These are phyloP conservation scores for Drosophila elegans DNA, from an alignment of 1,140 invertebrate species.

Conservation along the genomic window DNA sequence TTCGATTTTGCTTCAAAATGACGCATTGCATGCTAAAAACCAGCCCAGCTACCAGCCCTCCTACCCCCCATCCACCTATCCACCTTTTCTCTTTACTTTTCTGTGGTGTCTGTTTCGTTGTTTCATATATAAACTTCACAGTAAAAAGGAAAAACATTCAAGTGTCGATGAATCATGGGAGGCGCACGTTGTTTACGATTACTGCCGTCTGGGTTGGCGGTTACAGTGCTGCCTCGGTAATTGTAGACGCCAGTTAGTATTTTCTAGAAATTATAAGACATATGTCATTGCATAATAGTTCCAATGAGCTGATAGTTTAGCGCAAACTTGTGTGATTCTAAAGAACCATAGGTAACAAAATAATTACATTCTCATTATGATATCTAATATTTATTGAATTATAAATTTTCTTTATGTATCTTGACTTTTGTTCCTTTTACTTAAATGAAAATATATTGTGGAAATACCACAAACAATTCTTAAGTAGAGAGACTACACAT, in stretches of 20 bases:
- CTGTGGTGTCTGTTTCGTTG: slow-evolving; percentile 45
- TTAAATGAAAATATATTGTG: no score
- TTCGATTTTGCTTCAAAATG: slow-evolving; percentile 75
- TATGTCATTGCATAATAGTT: background rate
- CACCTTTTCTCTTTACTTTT: slow-evolving; percentile 12
- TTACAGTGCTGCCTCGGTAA: slow-evolving; percentile 22
- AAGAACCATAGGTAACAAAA: background rate
- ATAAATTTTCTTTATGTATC: no score
- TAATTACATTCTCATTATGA: background rate
- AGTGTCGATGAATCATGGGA: slow-evolving; percentile 48
- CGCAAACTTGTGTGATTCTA: background rate
- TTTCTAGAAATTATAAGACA: background rate
- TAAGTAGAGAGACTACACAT: background rate
- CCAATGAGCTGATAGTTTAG: background rate
- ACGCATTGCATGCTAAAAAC: slow-evolving; percentile 61
- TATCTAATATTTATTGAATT: no score
- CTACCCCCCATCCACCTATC: background rate
- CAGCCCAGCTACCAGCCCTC: background rate
- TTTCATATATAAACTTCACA: slow-evolving; percentile 62
- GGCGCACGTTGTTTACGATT: slow-evolving; percentile 27
- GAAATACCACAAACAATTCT: no score
- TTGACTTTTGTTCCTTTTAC: no score
- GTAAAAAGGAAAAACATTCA: slow-evolving; percentile 25
- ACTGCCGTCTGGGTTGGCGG: slow-evolving; percentile 3
- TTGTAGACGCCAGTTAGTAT: slow-evolving; percentile 6